phyloP scores from a whole-genome alignment of 92 coral and sea anemone species.

The Palythoa grandiflora region DNA sequence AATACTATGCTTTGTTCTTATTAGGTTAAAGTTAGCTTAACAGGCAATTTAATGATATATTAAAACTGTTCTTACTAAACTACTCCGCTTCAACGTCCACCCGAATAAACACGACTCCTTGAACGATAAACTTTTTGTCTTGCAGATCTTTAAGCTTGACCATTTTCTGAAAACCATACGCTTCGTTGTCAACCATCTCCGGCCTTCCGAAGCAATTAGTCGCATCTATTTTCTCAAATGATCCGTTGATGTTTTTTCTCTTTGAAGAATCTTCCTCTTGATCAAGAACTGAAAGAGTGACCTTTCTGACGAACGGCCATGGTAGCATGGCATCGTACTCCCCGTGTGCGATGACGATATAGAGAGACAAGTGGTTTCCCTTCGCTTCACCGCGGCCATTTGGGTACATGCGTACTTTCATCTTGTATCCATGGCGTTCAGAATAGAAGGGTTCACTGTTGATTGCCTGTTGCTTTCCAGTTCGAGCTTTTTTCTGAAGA shows the following conservation, averaged over 20 bases:
- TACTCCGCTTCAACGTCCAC: slow-evolving; percentile 22
- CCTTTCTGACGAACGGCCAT: slow-evolving; percentile 89
- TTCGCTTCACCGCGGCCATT: slow-evolving; percentile 83
- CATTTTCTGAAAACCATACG: slow-evolving; percentile 32
- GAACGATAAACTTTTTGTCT: slow-evolving; percentile 5
- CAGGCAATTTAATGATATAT: neutral
- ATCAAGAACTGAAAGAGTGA: slow-evolving; percentile 80
- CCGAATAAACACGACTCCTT: slow-evolving; percentile 11
- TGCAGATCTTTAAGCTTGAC: slow-evolving; percentile 9
- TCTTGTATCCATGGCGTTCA: slow-evolving; percentile 84
- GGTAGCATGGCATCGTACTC: slow-evolving; percentile 85
- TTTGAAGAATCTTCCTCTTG: slow-evolving; percentile 52
- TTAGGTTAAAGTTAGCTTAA: neutral
- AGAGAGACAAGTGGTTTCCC: slow-evolving; percentile 81
- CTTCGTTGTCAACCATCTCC: slow-evolving; percentile 23
- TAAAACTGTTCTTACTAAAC: too few relatives aligned
- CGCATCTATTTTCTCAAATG: neutral
- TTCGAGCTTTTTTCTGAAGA: slow-evolving; percentile 14
- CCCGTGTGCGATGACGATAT: slow-evolving; percentile 85
- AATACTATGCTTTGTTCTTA: neutral
- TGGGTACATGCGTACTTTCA: slow-evolving; percentile 80
- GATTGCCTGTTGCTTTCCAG: slow-evolving; percentile 65
- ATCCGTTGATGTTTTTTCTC: neutral
- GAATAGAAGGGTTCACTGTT: slow-evolving; percentile 91
- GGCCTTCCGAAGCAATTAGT: slow-evolving; percentile 19